These are phyloP conservation scores for Micrasema longulum DNA, from an alignment of 1,140 invertebrate genomes.

Conservation along the genomic window DNA sequence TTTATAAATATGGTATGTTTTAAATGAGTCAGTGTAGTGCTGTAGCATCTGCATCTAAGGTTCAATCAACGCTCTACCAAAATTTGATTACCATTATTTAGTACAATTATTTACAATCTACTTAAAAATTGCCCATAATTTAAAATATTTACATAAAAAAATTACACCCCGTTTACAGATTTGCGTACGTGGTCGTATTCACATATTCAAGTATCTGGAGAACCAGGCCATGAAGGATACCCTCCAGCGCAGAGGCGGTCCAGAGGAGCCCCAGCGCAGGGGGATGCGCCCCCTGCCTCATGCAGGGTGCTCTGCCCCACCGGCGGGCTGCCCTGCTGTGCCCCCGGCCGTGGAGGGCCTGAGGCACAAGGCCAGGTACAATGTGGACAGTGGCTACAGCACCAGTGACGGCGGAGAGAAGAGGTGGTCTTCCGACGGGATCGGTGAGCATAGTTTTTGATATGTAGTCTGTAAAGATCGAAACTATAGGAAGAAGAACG, in stretches of 20 bases:
- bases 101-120: too few relatives aligned
- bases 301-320: background rate
- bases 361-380: constrained; percentile 74
- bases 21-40: too few relatives aligned
- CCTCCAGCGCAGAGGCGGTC: constrained; percentile 62
- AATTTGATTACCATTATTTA: too few relatives aligned
- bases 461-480: too few relatives aligned
- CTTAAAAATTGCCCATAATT: too few relatives aligned
- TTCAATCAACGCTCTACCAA: too few relatives aligned
- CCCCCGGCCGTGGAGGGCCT: constrained; percentile 58
- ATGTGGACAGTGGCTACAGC: constrained; percentile 90
- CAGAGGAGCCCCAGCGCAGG: constrained; percentile 40
- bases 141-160: too few relatives aligned
- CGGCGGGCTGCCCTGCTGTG: background rate
- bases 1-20: too few relatives aligned
- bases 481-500: too few relatives aligned
- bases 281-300: constrained; percentile 13
- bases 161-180: constrained; percentile 76
- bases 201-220: constrained; percentile 95
- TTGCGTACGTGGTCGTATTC: constrained; percentile 90
- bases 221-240: constrained; percentile 83
- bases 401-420: constrained; percentile 85
- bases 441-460: too few relatives aligned
- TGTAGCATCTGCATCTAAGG: too few relatives aligned
- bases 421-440: constrained; percentile 86